Evolutionary conservation across 2,113 vertebrate genomes (phyloP).

Genomic region (Pseudorasbora parva): DNA sequence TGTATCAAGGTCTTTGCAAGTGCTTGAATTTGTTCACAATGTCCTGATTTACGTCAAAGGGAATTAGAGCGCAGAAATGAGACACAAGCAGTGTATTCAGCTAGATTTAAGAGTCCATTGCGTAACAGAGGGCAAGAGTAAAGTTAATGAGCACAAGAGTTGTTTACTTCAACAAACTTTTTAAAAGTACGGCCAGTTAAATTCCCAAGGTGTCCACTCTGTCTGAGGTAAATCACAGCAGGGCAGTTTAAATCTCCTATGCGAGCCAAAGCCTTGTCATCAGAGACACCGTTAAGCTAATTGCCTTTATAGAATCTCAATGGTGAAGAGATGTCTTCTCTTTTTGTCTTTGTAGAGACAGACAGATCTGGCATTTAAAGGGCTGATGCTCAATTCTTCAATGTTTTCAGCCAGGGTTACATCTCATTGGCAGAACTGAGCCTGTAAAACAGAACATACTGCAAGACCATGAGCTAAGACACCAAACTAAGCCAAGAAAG

Average conservation of each 20-base stretch:
- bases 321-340: slow-evolving; percentile 32
- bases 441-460: slow-evolving; percentile 45
- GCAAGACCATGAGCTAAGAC: slow-evolving; percentile 30
- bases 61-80: not conserved
- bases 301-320: slow-evolving; percentile 46
- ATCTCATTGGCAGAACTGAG: slow-evolving; percentile 19
- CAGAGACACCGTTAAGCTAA: slow-evolving; percentile 29
- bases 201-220: slow-evolving; percentile 24
- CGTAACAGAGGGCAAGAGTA: not conserved
- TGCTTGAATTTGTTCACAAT: slow-evolving; percentile 9
- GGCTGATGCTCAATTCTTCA: slow-evolving; percentile 46
- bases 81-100: not conserved
- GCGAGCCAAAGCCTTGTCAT: slow-evolving; percentile 27
- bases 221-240: slow-evolving; percentile 16
- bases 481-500: slow-evolving; percentile 27
- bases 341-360: slow-evolving; percentile 31
- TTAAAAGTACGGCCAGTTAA: not conserved
- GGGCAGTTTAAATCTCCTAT: slow-evolving; percentile 18
- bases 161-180: slow-evolving; percentile 9
- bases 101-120: slow-evolving; percentile 5
- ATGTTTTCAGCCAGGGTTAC: slow-evolving; percentile 37
- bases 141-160: not conserved
- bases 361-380: slow-evolving; percentile 24
- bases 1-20: not conserved
- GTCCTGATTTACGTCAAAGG: not conserved